A percentile compares a stretch with the other conserved stretches of the same genome.
phyloP scores from a whole-genome alignment of 2,113 vertebrate species.

The Saccopteryx leptura region DNA sequence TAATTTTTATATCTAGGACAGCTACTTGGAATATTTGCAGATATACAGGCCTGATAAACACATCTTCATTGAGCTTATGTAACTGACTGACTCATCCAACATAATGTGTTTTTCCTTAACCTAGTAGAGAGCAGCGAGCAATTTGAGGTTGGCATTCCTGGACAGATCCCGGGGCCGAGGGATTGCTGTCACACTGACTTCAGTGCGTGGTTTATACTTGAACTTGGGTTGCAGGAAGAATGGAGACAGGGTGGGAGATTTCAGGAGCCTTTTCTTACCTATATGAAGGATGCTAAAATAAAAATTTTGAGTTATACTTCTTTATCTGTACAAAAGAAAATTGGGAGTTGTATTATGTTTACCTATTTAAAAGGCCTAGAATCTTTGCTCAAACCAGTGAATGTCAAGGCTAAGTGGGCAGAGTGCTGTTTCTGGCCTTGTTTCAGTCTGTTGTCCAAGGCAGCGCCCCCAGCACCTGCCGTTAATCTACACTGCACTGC shows the following conservation, averaged over 20 bases:
- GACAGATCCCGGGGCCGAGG: neutral
- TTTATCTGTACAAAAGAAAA: neutral
- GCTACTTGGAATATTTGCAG: neutral
- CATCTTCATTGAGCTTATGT: neutral
- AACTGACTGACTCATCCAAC: neutral
- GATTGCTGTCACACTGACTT: fast-evolving
- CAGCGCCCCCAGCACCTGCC: fast-evolving
- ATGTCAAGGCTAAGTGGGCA: neutral
- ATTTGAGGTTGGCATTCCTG: neutral
- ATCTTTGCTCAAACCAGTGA: neutral
- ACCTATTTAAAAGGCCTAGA: neutral
- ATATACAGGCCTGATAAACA: neutral
- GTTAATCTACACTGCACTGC: fast-evolving
- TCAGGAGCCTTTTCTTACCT: neutral
- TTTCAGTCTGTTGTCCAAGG: neutral
- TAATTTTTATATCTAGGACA: constrained; percentile 50
- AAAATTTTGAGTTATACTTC: neutral
- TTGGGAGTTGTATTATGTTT: neutral
- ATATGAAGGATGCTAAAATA: neutral
- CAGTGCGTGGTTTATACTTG: neutral
- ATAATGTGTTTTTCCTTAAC: neutral
- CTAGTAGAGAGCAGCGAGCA: neutral
- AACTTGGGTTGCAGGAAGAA: neutral
- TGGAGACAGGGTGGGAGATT: neutral
- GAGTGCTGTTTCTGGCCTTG: neutral